phyloP scores from a whole-genome alignment of 2,797 vertebrate genomes.

The Trachops cirrhosus region DNA sequence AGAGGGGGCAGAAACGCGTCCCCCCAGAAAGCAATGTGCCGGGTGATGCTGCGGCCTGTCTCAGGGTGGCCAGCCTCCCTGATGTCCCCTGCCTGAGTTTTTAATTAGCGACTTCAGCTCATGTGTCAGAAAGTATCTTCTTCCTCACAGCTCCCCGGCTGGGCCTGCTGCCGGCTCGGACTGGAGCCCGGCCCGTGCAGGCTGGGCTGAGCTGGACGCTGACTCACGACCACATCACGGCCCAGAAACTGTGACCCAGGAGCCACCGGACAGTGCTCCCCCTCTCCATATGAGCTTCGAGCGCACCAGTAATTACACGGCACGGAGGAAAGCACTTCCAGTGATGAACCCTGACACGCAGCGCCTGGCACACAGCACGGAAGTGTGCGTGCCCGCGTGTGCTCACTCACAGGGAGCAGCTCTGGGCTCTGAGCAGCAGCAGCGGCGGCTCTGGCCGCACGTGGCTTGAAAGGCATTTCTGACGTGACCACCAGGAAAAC shows the following conservation, averaged over 20 bases:
- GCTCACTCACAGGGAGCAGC: neutral
- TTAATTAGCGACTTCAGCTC: neutral
- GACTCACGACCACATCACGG: neutral
- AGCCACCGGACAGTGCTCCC: too few species aligned
- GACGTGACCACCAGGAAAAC: neutral
- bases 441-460: neutral
- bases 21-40: neutral
- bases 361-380: neutral
- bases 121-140: neutral
- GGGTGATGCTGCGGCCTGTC: neutral
- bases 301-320: neutral
- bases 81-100: neutral
- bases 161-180: neutral
- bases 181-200: neutral
- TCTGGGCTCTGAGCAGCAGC: neutral
- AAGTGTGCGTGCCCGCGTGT: neutral
- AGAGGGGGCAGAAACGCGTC: neutral
- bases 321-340: neutral
- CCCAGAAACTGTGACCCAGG: too few species aligned
- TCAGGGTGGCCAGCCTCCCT: neutral
- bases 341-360: neutral
- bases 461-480: neutral
- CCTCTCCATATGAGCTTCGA: neutral
- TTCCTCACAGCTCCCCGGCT: neutral
- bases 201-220: neutral